These are phyloP conservation scores for Saturnia pavonia DNA, from an alignment of 2,888 invertebrate genomes.

Conservation along the genomic window DNA sequence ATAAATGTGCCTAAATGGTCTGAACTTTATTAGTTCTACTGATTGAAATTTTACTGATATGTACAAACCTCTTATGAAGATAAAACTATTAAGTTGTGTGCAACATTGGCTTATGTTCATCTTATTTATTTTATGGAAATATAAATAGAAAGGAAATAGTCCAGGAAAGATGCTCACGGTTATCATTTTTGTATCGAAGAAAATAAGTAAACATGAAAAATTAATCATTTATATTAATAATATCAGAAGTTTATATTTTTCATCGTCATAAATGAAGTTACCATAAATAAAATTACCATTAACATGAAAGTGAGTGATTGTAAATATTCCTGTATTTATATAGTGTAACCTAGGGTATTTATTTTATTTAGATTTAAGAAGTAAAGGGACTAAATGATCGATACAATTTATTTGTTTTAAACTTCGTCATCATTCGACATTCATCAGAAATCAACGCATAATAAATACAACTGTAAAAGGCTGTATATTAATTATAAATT, in stretches of 20 bases:
- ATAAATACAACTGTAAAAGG: not conserved
- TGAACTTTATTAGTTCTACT: not conserved
- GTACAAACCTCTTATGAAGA: too few relatives aligned
- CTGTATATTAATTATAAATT: not conserved
- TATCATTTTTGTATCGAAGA: too few relatives aligned
- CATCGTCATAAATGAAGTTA: slow-evolving; percentile 32
- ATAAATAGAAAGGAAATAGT: not conserved
- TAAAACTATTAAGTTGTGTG: not conserved
- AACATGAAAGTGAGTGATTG: slow-evolving; percentile 13
- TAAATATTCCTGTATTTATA: slow-evolving; percentile 28
- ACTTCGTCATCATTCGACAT: not conserved
- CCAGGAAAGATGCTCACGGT: not conserved
- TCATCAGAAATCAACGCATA: too few relatives aligned
- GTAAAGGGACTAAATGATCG: not conserved
- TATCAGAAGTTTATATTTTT: not conserved
- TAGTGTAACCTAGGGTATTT: not conserved
- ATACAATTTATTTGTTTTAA: not conserved
- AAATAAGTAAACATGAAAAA: too few relatives aligned
- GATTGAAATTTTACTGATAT: not conserved
- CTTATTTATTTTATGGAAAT: too few relatives aligned
- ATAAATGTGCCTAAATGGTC: not conserved
- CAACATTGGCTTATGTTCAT: not conserved
- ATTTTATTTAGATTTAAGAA: not conserved
- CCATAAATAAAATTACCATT: slow-evolving; percentile 48
- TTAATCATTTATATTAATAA: not conserved